Conservation (phyloP, 2,888 invertebrate genomes). For the Copidosoma aretas region DNA sequence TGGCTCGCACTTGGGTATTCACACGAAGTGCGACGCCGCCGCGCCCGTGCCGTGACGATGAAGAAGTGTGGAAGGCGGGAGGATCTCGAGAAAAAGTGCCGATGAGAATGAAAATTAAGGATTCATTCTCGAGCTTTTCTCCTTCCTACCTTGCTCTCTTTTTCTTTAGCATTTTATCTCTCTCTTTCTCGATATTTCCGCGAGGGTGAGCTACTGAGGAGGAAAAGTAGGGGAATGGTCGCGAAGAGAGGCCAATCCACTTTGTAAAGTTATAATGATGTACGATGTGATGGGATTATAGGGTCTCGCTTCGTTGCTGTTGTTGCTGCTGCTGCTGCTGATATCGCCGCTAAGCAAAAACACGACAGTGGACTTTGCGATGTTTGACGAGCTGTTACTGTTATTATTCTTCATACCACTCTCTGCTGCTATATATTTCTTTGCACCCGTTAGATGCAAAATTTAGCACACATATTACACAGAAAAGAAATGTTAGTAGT, state of each 20-base stretch:
- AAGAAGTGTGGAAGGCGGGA: not conserved
- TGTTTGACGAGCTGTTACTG: not conserved
- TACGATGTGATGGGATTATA: constrained; percentile 35
- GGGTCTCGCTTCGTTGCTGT: not conserved
- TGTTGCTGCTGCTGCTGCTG: too few relatives aligned
- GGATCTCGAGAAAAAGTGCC: not conserved
- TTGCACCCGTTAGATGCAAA: too few relatives aligned
- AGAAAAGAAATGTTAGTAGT: too few relatives aligned
- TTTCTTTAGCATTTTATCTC: not conserved
- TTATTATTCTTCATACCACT: too few relatives aligned
- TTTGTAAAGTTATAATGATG: constrained; percentile 37
- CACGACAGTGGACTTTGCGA: not conserved
- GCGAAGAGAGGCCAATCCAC: constrained; percentile 24
- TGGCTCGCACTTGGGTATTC: too few relatives aligned
- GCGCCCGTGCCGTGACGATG: too few relatives aligned
- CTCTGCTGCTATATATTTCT: too few relatives aligned
- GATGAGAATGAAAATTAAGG: constrained; percentile 37
- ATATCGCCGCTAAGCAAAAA: not conserved
- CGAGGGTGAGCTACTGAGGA: not conserved
- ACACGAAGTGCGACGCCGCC: too few relatives aligned
- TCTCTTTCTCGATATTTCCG: constrained; percentile 11
- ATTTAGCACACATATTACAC: too few relatives aligned
- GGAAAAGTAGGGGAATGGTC: not conserved
- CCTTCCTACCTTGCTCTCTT: not conserved
- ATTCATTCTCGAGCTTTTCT: not conserved